These are phyloP conservation scores for Aurelia sp. DNA, from an alignment of 30 jellyfish, hydroid and myxozoan genomes.

Conservation along the genomic window DNA sequence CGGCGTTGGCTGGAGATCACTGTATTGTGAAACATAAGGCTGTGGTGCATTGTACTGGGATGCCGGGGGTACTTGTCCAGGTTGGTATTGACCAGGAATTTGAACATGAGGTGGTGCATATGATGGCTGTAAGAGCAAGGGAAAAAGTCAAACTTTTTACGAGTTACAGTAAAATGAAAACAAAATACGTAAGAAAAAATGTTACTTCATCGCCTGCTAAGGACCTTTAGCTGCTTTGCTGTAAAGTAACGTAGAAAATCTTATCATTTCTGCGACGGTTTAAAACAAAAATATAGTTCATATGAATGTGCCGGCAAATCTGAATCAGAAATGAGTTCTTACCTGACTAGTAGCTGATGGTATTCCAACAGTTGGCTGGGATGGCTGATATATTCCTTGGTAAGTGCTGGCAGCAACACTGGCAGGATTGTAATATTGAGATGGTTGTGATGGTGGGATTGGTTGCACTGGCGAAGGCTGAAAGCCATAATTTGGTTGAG, in stretches of 20 bases:
- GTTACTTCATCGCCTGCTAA: too few relatives aligned
- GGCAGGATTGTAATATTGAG: conserved; percentile 50
- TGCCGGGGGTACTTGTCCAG: background rate
- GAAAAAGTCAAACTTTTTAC: too few relatives aligned
- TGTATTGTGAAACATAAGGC: background rate
- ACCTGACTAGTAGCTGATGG: conserved; percentile 1
- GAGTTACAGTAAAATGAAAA: too few relatives aligned
- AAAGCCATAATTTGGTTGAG: conserved; percentile 29
- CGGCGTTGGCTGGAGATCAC: conserved; percentile 14
- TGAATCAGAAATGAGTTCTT: background rate
- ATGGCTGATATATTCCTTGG: conserved; percentile 42
- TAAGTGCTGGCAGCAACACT: conserved; percentile 12
- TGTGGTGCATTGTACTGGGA: conserved; percentile 1
- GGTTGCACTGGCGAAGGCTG: conserved; percentile 59
- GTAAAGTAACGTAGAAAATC: too few relatives aligned
- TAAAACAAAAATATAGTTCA: too few relatives aligned
- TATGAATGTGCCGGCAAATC: too few relatives aligned
- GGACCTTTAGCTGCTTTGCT: too few relatives aligned
- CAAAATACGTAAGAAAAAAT: too few relatives aligned
- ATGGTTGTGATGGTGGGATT: conserved; percentile 19
- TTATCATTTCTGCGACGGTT: too few relatives aligned
- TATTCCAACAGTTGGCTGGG: conserved; percentile 12
- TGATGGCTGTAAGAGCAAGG: background rate
- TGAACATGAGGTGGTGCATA: background rate
- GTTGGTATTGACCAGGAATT: background rate